A percentile compares a stretch with the other conserved stretches of the same genome.
phyloP scores from a whole-genome alignment of 2,888 invertebrate genomes.

The Lasioglossum marginatum region DNA sequence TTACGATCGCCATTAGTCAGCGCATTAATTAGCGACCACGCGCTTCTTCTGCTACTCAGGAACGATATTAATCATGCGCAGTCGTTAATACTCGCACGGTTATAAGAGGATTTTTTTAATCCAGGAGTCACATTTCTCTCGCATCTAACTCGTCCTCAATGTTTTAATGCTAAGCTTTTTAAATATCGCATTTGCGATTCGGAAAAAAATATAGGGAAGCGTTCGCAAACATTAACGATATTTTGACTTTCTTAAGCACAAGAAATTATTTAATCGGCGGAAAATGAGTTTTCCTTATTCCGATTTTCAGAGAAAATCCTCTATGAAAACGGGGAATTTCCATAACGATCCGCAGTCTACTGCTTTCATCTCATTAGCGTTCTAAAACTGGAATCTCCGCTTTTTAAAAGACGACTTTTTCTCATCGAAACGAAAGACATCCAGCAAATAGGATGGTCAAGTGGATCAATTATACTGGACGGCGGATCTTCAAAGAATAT shows the following conservation, averaged over 20 bases:
- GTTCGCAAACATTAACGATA: neutral
- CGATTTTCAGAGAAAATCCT: neutral
- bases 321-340: neutral
- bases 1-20: neutral
- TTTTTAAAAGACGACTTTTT: neutral
- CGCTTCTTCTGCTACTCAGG: neutral
- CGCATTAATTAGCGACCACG: conserved; percentile 1
- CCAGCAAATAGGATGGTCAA: neutral
- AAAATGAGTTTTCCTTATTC: neutral
- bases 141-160: neutral
- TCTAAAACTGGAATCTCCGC: neutral
- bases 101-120: neutral
- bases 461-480: neutral
- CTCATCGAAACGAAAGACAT: neutral
- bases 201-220: neutral
- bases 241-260: neutral
- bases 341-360: neutral
- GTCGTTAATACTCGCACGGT: neutral
- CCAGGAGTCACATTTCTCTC: neutral
- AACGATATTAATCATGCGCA: neutral
- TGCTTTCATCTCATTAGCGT: neutral
- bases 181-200: neutral
- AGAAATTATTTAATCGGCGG: neutral
- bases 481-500: neutral
- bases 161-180: neutral